These are phyloP conservation scores for Criorhina ranunculi DNA, from an alignment of 2,888 invertebrate genomes.

Conservation along the genomic window DNA sequence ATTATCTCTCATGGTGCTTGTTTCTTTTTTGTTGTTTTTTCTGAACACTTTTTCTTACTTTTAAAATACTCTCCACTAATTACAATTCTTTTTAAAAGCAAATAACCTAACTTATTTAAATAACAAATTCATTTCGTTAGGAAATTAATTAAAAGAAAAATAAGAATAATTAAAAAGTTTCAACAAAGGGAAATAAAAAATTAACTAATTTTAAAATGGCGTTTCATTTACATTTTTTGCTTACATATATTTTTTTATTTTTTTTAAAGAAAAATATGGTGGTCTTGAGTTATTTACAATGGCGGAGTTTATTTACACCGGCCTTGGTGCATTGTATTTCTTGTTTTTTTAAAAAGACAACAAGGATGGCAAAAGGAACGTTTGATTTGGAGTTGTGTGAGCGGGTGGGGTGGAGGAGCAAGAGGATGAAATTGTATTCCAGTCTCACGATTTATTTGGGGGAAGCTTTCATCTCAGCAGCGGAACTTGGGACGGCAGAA, in stretches of 20 bases:
- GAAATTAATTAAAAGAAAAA: conserved; percentile 51
- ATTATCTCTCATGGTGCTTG: conserved; percentile 5
- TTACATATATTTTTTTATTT: too few species aligned
- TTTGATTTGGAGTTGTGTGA: conserved; percentile 50
- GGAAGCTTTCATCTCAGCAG: conserved; percentile 37
- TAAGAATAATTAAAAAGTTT: conserved; percentile 50
- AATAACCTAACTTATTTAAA: conserved; percentile 58
- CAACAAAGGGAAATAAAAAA: conserved; percentile 60
- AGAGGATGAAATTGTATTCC: conserved; percentile 50
- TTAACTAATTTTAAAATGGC: conserved; percentile 64
- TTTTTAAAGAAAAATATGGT: background rate
- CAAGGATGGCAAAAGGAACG: conserved; percentile 61
- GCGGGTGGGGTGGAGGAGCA: too few species aligned
- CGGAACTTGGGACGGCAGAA: conserved; percentile 27
- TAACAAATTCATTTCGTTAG: conserved; percentile 40
- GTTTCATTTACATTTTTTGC: conserved; percentile 26
- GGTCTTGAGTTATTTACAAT: conserved; percentile 56
- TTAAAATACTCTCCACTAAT: background rate
- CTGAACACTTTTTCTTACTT: conserved; percentile 3
- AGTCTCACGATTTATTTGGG: conserved; percentile 36
- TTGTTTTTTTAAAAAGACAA: conserved; percentile 27
- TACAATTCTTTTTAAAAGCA: conserved; percentile 35
- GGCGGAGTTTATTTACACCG: conserved; percentile 10
- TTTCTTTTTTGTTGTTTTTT: too few species aligned
- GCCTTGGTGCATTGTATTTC: conserved; percentile 11